Base-by-base conservation (phyloP, 2,113 vertebrate genomes). In the Cephalopholis sonnerati region DNA sequence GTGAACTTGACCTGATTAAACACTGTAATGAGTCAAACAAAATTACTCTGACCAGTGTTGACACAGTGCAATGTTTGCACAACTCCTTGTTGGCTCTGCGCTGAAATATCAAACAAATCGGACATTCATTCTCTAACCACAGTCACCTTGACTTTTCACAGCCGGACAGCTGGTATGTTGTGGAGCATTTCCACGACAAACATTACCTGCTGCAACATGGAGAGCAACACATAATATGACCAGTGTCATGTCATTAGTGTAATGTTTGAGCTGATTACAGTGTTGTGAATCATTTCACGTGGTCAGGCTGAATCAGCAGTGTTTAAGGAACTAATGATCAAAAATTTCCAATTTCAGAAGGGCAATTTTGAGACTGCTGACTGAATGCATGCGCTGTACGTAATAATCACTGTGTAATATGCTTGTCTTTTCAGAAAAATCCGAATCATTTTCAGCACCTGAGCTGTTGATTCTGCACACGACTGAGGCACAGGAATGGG, bases 401-500 rank as follows among this genome's bases (percentile, higher is more conserved):
- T 44, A 36, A 63, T 69, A 32, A 74, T 70, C 59, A 57, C 66
- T 1, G 48, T 50, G 10, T 63, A 11, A 41, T 57, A 22, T 53
- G 4, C 71, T 68, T 18, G 88, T 20, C 86, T 78, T 88, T 83
- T 48, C 86, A 93, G 91, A 29, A 44, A 3, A 50, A 25, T 36
- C 86, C 39, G 82, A 77, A 27, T 68, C 78, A 18, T 51, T 57
- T 29, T 62, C 82, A 5, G 69, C 44, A 1, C 79, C 81, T 18
- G 87, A 94, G 63, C 78, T 96, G 79, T 71, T 95, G 29, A 94
- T 96, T 44, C 88, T 96, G 36, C 72, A 95, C 85, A 92, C 93
- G 0, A 62, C 85, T 0, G 95, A 96, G 57, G 94, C 95, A 10
- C 77, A 90, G 9, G 95, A 96, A 74, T 96, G 95, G 95, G 95